These are phyloP conservation scores for Odontophorus gujanensis DNA, from an alignment of 2,113 vertebrate species.

Conservation along the genomic window DNA sequence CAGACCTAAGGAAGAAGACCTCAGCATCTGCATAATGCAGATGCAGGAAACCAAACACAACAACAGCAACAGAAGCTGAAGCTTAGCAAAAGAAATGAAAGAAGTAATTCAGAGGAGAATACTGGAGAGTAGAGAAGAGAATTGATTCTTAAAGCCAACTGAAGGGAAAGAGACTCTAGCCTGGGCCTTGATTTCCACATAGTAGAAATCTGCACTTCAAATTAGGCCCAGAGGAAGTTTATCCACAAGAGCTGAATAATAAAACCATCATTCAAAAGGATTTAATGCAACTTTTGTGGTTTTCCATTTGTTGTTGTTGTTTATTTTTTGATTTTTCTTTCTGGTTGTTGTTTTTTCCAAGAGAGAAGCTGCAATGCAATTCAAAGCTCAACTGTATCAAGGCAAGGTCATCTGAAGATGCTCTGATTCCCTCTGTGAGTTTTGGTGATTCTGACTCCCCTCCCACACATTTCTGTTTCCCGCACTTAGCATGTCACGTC, in stretches of 20 bases:
- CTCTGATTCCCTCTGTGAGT: neutral
- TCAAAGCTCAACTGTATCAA: constrained; percentile 26
- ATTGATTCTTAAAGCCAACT: constrained; percentile 30
- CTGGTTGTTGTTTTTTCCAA: neutral
- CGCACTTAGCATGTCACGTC: neutral
- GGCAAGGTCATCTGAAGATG: constrained; percentile 38
- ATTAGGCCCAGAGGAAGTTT: constrained; percentile 48
- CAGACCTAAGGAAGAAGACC: neutral
- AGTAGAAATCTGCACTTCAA: constrained; percentile 38
- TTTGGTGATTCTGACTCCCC: neutral
- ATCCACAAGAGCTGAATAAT: constrained; percentile 56
- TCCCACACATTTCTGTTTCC: neutral
- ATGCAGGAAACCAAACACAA: neutral
- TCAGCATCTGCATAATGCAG: neutral
- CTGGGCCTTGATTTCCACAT: neutral
- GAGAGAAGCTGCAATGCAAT: constrained; percentile 33
- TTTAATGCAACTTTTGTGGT: constrained; percentile 22
- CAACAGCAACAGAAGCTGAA: neutral
- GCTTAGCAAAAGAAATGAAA: neutral
- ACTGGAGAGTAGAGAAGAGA: constrained; percentile 8
- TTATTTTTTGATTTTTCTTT: neutral
- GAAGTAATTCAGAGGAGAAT: constrained; percentile 7
- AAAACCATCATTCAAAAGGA: constrained; percentile 38
- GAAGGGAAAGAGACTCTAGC: neutral
- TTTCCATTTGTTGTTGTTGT: neutral